Conservation (phyloP, 2,888 invertebrate genomes). For the Hoplodrina ambigua region DNA sequence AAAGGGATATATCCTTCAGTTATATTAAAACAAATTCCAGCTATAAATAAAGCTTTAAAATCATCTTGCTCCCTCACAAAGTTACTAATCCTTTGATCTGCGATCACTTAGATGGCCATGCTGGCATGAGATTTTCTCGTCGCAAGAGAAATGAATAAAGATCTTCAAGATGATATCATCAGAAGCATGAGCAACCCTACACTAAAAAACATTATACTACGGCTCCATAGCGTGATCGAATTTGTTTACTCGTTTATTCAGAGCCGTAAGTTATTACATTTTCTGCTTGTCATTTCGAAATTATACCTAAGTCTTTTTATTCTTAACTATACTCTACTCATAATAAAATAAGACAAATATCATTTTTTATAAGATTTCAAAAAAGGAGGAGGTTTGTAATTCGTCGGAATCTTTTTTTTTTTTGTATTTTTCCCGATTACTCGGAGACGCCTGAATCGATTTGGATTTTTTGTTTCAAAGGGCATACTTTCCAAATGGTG, state of each 20-base stretch:
- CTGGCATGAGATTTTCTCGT: slow-evolving; percentile 5
- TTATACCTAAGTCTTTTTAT: background rate
- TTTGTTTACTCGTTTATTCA: slow-evolving; percentile 15
- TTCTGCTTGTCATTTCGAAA: slow-evolving; percentile 4
- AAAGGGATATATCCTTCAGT: background rate
- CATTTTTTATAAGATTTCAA: no score
- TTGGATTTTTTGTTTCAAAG: no score
- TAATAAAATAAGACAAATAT: no score
- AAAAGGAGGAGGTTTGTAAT: no score
- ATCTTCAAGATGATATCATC: slow-evolving; percentile 15
- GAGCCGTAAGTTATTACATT: slow-evolving; percentile 11
- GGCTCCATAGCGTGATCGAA: slow-evolving; percentile 17
- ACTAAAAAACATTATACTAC: slow-evolving; percentile 14
- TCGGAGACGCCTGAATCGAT: no score
- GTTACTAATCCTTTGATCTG: background rate
- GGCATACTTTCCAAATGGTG: no score
- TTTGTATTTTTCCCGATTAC: no score
- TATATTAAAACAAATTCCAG: background rate
- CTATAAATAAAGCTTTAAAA: background rate
- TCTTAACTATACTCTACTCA: no score
- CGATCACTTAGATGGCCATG: background rate
- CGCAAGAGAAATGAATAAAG: slow-evolving; percentile 4
- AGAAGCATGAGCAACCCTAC: background rate
- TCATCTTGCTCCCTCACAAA: background rate
- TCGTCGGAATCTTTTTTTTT: no score